Conservation (phyloP, 2,113 vertebrate genomes). For the Lontra canadensis region DNA sequence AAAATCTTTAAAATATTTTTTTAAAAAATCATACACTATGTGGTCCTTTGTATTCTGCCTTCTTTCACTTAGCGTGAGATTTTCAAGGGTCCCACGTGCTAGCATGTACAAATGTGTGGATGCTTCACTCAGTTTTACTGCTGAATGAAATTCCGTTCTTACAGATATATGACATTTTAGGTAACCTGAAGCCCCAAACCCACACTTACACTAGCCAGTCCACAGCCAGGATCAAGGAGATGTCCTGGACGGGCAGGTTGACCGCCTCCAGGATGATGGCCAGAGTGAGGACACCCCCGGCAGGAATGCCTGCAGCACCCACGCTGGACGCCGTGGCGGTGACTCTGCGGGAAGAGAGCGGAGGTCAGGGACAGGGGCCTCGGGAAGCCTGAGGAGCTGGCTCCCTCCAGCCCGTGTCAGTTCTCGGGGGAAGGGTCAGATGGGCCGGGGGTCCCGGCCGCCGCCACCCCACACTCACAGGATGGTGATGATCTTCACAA, state of each 20-base stretch:
- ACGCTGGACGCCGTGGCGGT: conserved; percentile 94
- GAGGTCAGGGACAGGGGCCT: background rate
- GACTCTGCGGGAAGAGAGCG: conserved; percentile 80
- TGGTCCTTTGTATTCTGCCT: background rate
- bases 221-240: conserved; percentile 93
- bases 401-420: background rate
- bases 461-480: conserved; percentile 85
- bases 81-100: background rate
- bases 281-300: conserved; percentile 91
- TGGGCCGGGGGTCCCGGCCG: fast-evolving
- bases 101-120: too few relatives aligned
- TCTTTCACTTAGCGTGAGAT: background rate
- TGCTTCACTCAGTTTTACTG: background rate
- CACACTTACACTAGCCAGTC: conserved; percentile 95
- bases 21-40: background rate
- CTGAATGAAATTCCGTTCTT: background rate
- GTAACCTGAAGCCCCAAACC: background rate
- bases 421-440: background rate
- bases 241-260: conserved; percentile 88
- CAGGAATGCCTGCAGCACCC: conserved; percentile 93
- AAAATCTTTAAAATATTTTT: too few relatives aligned
- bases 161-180: background rate
- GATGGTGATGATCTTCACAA: conserved; percentile 92
- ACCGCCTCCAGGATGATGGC: conserved; percentile 94
- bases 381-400: fast-evolving